Percentiles rank a stretch among this genome's conserved stretches.
These are phyloP conservation scores for Perithous albicinctus DNA, from an alignment of 2,888 invertebrate species.

Conservation along the genomic window DNA sequence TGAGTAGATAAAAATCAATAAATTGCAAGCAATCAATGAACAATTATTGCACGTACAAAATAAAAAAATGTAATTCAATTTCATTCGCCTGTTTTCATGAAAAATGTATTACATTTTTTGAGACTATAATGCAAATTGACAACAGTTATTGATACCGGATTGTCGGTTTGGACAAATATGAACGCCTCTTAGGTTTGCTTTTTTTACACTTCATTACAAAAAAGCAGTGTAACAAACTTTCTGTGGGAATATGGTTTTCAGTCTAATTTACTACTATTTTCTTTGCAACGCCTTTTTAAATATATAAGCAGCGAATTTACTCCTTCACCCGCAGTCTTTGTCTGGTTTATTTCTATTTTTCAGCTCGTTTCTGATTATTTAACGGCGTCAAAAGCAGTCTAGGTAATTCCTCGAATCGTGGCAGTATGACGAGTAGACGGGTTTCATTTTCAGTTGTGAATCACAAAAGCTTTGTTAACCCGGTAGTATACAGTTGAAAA, in stretches of 20 bases:
- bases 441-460: constrained; percentile 53
- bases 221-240: background rate
- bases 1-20: no score
- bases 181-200: no score
- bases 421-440: background rate
- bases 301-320: background rate
- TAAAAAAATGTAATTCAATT: no score
- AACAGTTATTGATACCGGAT: no score
- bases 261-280: constrained; percentile 7
- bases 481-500: constrained; percentile 41
- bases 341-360: constrained; percentile 6
- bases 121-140: no score
- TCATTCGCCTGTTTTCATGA: no score
- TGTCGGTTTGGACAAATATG: no score
- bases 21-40: no score
- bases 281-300: constrained; percentile 7
- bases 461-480: constrained; percentile 62
- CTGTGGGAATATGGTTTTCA: background rate
- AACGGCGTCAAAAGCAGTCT: constrained; percentile 53
- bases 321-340: background rate
- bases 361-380: background rate
- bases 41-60: no score
- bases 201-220: no score
- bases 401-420: constrained; percentile 34
- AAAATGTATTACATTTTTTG: no score